These are phyloP conservation scores for Sebastes itinus DNA, from an alignment of 2,797 vertebrate genomes.

Conservation along the genomic window DNA sequence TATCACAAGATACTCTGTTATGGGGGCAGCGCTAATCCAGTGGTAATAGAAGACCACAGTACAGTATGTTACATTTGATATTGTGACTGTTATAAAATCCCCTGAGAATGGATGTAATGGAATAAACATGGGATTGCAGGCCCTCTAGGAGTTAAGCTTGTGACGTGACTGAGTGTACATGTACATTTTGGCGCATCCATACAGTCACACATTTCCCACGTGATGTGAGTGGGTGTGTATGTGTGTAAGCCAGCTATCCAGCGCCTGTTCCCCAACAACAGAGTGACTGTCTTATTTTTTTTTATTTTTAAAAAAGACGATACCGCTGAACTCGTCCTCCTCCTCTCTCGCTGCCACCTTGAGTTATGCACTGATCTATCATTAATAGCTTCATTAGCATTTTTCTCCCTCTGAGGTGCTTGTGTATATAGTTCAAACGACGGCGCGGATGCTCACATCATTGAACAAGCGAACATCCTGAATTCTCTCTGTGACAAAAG, in stretches of 20 bases:
- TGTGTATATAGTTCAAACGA: constrained; percentile 45
- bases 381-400: constrained; percentile 72
- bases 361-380: constrained; percentile 68
- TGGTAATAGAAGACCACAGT: constrained; percentile 27
- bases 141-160: constrained; percentile 9
- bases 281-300: constrained; percentile 30
- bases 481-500: constrained; percentile 45
- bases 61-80: constrained; percentile 34
- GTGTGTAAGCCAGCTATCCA: constrained; percentile 38
- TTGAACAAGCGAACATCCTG: constrained; percentile 40
- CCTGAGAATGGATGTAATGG: constrained; percentile 34
- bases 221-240: constrained; percentile 19
- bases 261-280: constrained; percentile 38
- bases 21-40: constrained; percentile 19
- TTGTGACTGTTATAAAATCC: constrained; percentile 41
- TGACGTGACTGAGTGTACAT: neutral
- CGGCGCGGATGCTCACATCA: constrained; percentile 31
- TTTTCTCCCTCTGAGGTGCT: constrained; percentile 56
- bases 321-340: constrained; percentile 41
- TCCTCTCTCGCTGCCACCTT: constrained; percentile 62
- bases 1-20: neutral
- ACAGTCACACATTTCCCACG: neutral
- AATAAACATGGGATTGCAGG: constrained; percentile 20
- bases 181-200: constrained; percentile 7
- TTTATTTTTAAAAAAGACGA: neutral